phyloP scores from a whole-genome alignment of 2,888 invertebrate genomes.

The Phrixothrix hirtus region DNA sequence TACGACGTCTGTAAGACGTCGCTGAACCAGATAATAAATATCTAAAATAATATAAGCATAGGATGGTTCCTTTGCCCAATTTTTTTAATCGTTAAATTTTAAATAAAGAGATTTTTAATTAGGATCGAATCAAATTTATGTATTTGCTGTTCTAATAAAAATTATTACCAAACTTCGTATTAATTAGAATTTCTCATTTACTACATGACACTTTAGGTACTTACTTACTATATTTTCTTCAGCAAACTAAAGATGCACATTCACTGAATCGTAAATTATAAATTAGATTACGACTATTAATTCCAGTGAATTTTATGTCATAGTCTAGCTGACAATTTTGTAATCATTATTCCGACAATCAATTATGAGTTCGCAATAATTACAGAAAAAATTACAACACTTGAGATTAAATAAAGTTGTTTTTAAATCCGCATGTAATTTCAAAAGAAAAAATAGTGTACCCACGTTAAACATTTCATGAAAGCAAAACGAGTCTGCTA shows the following conservation, averaged over 20 bases:
- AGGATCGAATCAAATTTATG: not conserved
- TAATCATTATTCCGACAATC: too few relatives aligned
- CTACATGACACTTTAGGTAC: too few relatives aligned
- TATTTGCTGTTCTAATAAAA: too few relatives aligned
- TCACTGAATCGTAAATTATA: too few relatives aligned
- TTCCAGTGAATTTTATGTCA: too few relatives aligned
- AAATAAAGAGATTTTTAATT: not conserved
- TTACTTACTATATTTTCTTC: too few relatives aligned
- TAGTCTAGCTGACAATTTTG: too few relatives aligned
- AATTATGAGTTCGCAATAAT: not conserved
- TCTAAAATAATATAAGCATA: slow-evolving; percentile 44
- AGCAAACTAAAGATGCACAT: too few relatives aligned
- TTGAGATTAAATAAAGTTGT: not conserved
- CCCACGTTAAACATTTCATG: not conserved
- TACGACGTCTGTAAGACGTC: slow-evolving; percentile 39
- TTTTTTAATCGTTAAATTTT: slow-evolving; percentile 9
- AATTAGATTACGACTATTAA: too few relatives aligned
- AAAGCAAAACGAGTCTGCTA: not conserved
- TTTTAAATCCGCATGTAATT: not conserved
- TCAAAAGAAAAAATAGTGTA: not conserved
- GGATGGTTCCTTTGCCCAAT: slow-evolving; percentile 5
- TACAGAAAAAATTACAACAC: not conserved
- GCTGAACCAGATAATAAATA: slow-evolving; percentile 45
- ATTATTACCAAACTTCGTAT: too few relatives aligned
- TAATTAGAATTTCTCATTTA: too few relatives aligned